Conservation (phyloP, 2,113 vertebrate genomes). For the Edolisoma coerulescens region DNA sequence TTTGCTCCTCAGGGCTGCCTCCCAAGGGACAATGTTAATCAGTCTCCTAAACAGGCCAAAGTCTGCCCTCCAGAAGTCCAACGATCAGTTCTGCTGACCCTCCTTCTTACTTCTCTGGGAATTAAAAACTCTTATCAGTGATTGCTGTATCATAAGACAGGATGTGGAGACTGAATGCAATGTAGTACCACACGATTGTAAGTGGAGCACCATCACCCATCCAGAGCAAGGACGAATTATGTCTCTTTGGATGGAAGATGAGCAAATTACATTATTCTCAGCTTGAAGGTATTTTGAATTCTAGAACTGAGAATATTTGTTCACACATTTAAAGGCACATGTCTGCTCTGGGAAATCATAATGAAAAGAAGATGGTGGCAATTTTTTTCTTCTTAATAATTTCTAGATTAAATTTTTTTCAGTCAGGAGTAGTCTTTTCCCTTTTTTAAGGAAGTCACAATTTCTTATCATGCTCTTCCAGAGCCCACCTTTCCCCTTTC, state of each 20-base stretch:
- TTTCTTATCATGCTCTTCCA: background rate
- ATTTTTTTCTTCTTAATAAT: background rate
- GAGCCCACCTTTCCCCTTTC: background rate
- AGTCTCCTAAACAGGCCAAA: background rate
- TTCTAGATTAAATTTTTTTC: background rate
- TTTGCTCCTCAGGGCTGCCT: background rate
- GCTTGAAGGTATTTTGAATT: background rate
- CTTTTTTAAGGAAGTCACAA: background rate
- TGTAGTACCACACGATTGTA: background rate
- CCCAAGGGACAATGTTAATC: background rate
- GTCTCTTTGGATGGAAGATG: background rate
- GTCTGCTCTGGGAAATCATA: background rate
- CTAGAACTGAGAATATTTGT: background rate
- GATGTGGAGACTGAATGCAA: background rate
- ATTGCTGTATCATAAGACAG: background rate
- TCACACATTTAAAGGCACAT: background rate
- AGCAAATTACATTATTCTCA: background rate
- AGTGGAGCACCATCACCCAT: background rate
- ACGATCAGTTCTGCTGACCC: background rate
- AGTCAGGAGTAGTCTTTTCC: background rate
- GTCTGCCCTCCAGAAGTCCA: background rate
- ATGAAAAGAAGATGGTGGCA: background rate
- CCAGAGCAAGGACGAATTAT: background rate
- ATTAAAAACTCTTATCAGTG: background rate
- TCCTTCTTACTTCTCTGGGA: background rate